phyloP scores from a whole-genome alignment of 2,113 vertebrate species.

The Phainopepla nitens region DNA sequence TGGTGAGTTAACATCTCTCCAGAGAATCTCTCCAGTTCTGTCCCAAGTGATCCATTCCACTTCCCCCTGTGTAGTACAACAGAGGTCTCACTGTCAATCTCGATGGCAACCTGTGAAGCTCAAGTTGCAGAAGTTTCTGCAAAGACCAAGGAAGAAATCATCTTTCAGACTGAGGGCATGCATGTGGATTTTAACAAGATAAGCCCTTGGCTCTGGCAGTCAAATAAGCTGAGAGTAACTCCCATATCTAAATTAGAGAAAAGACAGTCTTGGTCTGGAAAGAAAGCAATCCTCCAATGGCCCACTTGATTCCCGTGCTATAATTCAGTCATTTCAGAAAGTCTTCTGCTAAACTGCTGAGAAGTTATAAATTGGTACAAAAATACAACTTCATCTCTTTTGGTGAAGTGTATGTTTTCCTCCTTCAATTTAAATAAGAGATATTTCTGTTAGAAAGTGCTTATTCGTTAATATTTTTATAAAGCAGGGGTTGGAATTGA shows the following conservation, averaged over 20 bases:
- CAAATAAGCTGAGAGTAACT: background rate
- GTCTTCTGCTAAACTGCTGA: background rate
- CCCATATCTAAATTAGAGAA: background rate
- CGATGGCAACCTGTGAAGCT: background rate
- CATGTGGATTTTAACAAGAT: background rate
- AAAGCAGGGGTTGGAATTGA: background rate
- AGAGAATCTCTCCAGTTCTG: background rate
- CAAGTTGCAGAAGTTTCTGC: background rate
- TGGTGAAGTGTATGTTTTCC: background rate
- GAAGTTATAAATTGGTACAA: background rate
- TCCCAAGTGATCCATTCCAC: background rate
- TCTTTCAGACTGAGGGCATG: background rate
- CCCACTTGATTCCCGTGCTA: background rate
- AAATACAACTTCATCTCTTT: background rate
- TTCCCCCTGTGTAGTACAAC: background rate
- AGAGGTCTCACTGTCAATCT: background rate
- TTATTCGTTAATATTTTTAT: background rate
- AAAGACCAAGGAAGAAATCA: background rate
- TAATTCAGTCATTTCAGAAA: background rate
- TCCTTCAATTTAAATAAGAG: background rate
- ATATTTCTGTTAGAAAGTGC: background rate
- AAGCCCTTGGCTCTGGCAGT: background rate
- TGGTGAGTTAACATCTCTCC: background rate
- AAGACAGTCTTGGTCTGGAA: background rate
- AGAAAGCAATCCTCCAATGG: background rate